A percentile compares a stretch with the other conserved stretches of the same genome.
These are phyloP conservation scores for Apteryx mantelli DNA, from an alignment of 2,113 vertebrate species.

Conservation along the genomic window DNA sequence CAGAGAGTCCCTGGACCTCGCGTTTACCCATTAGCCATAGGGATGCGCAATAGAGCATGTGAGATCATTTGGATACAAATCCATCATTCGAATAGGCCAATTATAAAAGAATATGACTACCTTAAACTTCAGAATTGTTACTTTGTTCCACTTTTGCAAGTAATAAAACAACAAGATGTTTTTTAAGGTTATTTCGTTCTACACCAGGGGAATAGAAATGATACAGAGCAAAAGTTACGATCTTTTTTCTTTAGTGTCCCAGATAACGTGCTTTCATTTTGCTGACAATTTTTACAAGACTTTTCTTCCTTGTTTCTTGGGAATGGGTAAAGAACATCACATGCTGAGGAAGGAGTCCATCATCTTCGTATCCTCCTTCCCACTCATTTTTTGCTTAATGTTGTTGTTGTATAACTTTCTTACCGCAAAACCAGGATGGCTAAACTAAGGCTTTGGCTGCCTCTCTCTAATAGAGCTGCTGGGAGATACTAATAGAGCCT, in stretches of 20 bases:
- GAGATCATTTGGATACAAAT: neutral
- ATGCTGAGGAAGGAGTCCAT: neutral
- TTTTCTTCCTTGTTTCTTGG: slow-evolving; percentile 28
- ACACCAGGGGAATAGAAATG: slow-evolving; percentile 34
- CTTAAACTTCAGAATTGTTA: neutral
- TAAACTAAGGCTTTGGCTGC: neutral
- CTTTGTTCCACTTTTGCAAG: neutral
- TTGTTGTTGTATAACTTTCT: neutral
- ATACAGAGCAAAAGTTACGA: slow-evolving; percentile 13
- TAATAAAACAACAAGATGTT: neutral
- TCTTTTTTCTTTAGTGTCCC: slow-evolving; percentile 32
- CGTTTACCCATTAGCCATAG: rapidly evolving
- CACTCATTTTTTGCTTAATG: slow-evolving; percentile 12
- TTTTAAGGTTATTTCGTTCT: neutral
- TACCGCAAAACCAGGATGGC: neutral
- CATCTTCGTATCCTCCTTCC: neutral
- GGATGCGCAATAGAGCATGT: neutral
- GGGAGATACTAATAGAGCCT: neutral
- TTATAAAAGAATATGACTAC: neutral
- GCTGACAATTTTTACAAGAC: neutral
- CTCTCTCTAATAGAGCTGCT: neutral
- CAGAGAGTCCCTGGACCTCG: neutral
- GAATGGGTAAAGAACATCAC: slow-evolving; percentile 36
- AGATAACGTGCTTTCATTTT: slow-evolving; percentile 50
- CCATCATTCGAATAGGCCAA: too few relatives aligned